Conservation (phyloP, 2,113 vertebrate species). For the Gracilinanus agilis region DNA sequence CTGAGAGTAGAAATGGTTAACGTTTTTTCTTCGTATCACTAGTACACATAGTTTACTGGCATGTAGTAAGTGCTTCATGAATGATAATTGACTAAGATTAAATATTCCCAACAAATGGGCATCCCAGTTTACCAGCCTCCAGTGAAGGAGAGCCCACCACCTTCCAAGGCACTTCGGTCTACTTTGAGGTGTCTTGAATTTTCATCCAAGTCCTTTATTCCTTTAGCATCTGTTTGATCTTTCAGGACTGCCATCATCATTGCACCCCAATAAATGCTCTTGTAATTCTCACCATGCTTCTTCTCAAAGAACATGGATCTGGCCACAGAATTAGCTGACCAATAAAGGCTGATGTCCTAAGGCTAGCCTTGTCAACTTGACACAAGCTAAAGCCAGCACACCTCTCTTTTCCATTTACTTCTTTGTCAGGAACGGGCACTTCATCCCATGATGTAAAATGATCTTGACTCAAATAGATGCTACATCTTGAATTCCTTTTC, state of each 20-base stretch:
- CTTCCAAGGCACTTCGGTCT: background rate
- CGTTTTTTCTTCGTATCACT: background rate
- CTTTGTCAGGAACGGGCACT: background rate
- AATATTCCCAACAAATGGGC: background rate
- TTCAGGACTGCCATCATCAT: background rate
- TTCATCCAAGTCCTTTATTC: background rate
- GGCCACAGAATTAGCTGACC: background rate
- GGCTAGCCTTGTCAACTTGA: slow-evolving; percentile 28
- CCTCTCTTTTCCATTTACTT: slow-evolving; percentile 4
- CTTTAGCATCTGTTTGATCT: background rate
- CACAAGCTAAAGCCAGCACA: background rate
- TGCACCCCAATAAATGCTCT: background rate
- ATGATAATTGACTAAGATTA: background rate
- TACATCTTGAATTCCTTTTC: background rate
- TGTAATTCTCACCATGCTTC: background rate
- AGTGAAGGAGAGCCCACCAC: background rate
- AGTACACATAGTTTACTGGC: background rate
- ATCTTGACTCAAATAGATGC: background rate
- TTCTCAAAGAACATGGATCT: background rate
- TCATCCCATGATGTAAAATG: background rate
- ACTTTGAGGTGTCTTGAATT: background rate
- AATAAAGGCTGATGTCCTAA: background rate
- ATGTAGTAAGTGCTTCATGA: background rate
- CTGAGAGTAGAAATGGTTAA: background rate
- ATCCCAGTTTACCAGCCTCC: background rate